Evolutionary conservation across 2,797 vertebrate species (phyloP).

Genomic region (Melanogrammus aeglefinus): DNA sequence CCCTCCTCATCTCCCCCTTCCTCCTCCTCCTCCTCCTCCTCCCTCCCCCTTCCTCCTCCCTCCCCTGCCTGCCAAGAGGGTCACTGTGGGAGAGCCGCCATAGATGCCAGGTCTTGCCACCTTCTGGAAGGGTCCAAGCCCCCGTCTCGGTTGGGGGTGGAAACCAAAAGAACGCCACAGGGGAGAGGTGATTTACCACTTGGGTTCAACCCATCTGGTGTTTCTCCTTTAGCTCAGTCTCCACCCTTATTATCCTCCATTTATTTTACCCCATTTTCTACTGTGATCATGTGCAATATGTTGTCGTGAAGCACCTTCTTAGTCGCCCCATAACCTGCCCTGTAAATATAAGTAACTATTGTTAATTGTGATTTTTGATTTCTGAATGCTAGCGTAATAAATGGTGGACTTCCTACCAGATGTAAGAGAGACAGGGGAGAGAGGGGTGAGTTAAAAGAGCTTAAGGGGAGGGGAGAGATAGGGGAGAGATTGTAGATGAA

Average conservation of each 20-base stretch:
- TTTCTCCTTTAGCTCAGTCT: not conserved
- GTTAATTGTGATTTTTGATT: not conserved
- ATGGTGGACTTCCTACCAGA: not conserved
- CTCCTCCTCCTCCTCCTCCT: not conserved
- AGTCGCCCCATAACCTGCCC: not conserved
- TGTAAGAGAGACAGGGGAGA: too few relatives aligned
- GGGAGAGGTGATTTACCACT: not conserved
- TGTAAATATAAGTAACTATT: not conserved
- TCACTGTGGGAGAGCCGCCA: not conserved
- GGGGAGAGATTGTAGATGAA: too few relatives aligned
- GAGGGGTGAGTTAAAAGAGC: too few relatives aligned
- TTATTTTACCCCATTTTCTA: not conserved
- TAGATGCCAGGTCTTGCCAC: not conserved
- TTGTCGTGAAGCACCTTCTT: not conserved
- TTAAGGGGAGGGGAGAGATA: too few relatives aligned
- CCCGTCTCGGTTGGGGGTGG: constrained; percentile 11
- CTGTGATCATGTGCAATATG: not conserved
- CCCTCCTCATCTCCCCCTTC: not conserved
- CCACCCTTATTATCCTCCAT: not conserved
- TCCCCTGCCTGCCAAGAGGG: not conserved
- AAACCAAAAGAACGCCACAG: not conserved
- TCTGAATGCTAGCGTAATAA: not conserved
- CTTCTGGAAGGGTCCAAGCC: constrained; percentile 15
- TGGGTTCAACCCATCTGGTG: not conserved
- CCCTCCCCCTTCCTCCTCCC: not conserved